phyloP scores from a whole-genome alignment of 2,797 vertebrate species.

The Caiman crocodilus region DNA sequence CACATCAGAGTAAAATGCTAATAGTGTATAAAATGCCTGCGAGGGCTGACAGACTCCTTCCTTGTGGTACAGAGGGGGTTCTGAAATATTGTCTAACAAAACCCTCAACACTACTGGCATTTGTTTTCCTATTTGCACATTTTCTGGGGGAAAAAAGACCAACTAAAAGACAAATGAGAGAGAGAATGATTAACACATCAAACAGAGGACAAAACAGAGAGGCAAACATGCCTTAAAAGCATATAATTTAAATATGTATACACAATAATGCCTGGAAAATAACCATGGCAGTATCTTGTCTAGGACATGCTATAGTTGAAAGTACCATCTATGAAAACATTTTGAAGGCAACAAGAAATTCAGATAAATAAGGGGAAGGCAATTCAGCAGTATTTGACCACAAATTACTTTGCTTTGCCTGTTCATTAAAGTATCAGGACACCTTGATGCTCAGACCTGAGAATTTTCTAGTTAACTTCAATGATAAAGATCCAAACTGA shows the following conservation, averaged over 20 bases:
- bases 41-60: neutral
- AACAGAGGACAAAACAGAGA: neutral
- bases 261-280: constrained; percentile 4
- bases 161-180: neutral
- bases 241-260: neutral
- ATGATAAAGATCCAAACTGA: neutral
- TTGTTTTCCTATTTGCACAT: neutral
- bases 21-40: neutral
- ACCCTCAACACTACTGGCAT: neutral
- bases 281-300: too few species aligned
- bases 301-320: neutral
- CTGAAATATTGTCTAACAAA: neutral
- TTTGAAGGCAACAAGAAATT: neutral
- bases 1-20: neutral
- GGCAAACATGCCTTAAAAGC: neutral
- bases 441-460: accelerated
- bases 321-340: neutral
- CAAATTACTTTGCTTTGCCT: accelerated
- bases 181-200: neutral
- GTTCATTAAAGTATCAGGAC: neutral
- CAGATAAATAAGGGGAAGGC: neutral
- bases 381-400: neutral
- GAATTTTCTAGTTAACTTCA: accelerated
- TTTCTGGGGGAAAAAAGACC: neutral
- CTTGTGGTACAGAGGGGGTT: neutral